Conservation (phyloP, 1,140 invertebrate species). For the Streblospio benedicti region DNA sequence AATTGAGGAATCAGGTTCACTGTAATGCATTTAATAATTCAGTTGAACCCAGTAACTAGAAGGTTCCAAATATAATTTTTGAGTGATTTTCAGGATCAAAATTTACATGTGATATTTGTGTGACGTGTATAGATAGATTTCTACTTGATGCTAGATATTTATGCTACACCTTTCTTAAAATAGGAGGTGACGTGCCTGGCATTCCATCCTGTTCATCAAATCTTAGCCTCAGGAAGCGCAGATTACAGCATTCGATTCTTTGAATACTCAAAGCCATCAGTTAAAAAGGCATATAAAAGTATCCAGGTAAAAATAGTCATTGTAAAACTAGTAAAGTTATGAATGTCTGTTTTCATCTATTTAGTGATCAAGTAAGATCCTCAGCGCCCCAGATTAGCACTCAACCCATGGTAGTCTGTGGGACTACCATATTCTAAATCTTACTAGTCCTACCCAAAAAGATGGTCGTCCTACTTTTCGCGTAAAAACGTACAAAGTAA, state of each 20-base stretch:
- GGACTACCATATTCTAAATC: background rate
- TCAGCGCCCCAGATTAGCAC: background rate
- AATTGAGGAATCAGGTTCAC: no score
- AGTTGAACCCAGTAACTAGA: no score
- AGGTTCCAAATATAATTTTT: no score
- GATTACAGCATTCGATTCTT: slow-evolving; percentile 93
- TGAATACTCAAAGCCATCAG: slow-evolving; percentile 94
- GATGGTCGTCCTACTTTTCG: no score
- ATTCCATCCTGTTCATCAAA: slow-evolving; percentile 81
- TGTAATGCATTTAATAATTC: no score
- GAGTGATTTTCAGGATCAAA: no score
- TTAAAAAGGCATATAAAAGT: slow-evolving; percentile 93
- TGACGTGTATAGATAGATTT: background rate
- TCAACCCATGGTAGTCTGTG: background rate
- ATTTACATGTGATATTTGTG: no score
- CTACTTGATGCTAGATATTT: background rate
- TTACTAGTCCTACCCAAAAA: background rate
- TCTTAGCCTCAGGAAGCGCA: slow-evolving; percentile 84
- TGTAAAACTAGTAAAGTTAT: background rate
- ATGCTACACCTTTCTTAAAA: slow-evolving; percentile 15
- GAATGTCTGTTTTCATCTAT: background rate
- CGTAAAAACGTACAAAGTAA: no score
- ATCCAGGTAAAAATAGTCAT: slow-evolving; percentile 56
- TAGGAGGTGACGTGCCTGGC: slow-evolving; percentile 89
- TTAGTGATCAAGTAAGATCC: background rate